These are phyloP conservation scores for Anadara kagoshimensis DNA, from an alignment of 1,140 invertebrate species.

Conservation along the genomic window DNA sequence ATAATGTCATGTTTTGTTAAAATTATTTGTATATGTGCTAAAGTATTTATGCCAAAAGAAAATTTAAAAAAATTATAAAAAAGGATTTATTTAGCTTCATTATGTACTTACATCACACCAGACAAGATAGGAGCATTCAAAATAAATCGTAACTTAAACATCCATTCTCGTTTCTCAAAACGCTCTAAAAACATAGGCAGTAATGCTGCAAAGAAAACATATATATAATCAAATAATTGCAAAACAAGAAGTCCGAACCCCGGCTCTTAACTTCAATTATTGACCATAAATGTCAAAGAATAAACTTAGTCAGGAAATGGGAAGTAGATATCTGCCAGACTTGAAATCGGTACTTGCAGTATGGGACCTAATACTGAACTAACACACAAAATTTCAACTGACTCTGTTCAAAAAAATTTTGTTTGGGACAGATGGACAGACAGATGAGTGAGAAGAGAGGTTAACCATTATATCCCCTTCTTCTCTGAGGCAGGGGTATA, in stretches of 20 bases:
- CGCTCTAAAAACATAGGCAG: slow-evolving; percentile 73
- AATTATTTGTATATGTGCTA: too few relatives aligned
- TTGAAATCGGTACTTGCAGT: too few relatives aligned
- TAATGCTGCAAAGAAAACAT: slow-evolving; percentile 22
- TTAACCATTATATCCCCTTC: too few relatives aligned
- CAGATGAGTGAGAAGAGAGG: neutral
- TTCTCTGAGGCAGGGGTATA: too few relatives aligned
- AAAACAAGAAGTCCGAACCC: neutral
- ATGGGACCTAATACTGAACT: neutral
- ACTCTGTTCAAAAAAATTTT: neutral
- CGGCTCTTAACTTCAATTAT: neutral
- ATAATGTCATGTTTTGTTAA: too few relatives aligned
- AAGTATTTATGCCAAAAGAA: too few relatives aligned
- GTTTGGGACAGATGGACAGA: neutral
- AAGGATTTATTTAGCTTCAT: neutral
- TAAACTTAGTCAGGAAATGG: too few relatives aligned
- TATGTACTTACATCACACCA: slow-evolving; percentile 70
- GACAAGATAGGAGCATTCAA: slow-evolving; percentile 72
- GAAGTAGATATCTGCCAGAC: too few relatives aligned
- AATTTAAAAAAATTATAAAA: too few relatives aligned
- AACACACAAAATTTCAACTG: neutral
- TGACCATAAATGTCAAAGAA: too few relatives aligned
- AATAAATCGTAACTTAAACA: slow-evolving; percentile 76
- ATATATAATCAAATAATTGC: neutral
- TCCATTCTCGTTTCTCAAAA: slow-evolving; percentile 77